Evolutionary conservation across 2,888 invertebrate species (phyloP), one percentile per base, ranked within the genome.

Genomic region (Xestia sexstrigata): DNA sequence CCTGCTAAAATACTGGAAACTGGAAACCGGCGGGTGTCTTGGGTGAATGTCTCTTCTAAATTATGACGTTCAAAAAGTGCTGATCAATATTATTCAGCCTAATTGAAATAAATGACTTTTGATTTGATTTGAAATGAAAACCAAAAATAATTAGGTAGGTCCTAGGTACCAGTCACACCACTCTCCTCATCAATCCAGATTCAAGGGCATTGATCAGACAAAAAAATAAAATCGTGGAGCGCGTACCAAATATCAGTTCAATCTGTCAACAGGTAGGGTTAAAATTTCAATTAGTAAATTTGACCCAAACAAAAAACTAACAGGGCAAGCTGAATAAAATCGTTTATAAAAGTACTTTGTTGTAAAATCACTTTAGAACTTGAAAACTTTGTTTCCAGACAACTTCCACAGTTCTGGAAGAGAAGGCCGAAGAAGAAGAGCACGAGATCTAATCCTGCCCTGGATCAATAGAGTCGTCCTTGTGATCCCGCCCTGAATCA

Each of bases 401-500:
- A 20, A 5, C 20, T 35, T 20, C 30, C 20, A 4, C 30, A 35
- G 42, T 20, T 86, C 45, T 63, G 72, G 30, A 74, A 58, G 90
- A 89, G 23, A 62, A 71, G 9, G 11, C 15, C 5, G 47, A 20
- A 15, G 75, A 75, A 2, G 80, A 65, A 17, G 69, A 76, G 1
- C 47, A 72, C 0, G 70, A 75, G 0, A 70, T 17, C 3, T 47
- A 26, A 79, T 17, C 52, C 23, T 23, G 11, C n/a, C 6, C 30
- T 45, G 23, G 65, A 49, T 23, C n/a, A 60, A 39, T 62, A 39
- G 20, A 30, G 4, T 20, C 11, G 23, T 66, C 45, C 11, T 26
- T 49, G n/a, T 47, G 26, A 30, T 3, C 23, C 15, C 49, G 5
- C 4, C 26, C 4, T 20, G 17, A 35, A 49, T 47, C 13, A 11